Base-by-base conservation (phyloP, 2,113 vertebrate genomes). In the Myrmecobius fasciatus region DNA sequence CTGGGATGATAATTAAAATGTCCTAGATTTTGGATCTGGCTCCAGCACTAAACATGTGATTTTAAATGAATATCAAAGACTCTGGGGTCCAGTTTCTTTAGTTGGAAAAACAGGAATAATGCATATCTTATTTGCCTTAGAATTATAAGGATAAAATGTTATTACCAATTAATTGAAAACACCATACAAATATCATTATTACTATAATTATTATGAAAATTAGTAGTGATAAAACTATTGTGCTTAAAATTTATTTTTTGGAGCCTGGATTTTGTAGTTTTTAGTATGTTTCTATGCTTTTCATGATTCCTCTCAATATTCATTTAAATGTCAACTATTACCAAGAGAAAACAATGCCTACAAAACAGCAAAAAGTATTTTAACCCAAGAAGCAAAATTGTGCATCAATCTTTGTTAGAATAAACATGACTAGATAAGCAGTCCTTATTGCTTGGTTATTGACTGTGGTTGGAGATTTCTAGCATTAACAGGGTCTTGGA, bases 221-320 rank as follows among this genome's bases (percentile, higher is more conserved):
- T 51, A 90, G 28, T 96, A 46, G 91, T 95, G 95, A 90, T 48
- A 88, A 96, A n/a, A 52, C 17, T 22, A 60, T 52, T 97, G 95
- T 97, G 95, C 96, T 97, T 97, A 28, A 89, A 93, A 95, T 94
- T 46, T 95, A 88, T 93, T 96, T 93, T 89, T 53, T 53, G 46
- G 56, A 24, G 52, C 67, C 92, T 6, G 89, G 89, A 94, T 8
- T 53, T 93, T 91, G 25, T 43, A 90, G 89, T 83, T 49, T 95
- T 91, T 83, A 83, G 25, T 1, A 91, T 43, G 67, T 60, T 96
- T 52, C 28, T 96, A 53, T 48, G 93, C 90, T 91, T 52, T 91
- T 95, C 92, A 91, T 0, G 51, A 6, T 93, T 52, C 91, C 92
- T 95, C 31, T 83, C 67, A 43, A 43, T 20, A 83, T 83, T 20